Conservation (phyloP, 1,140 invertebrate genomes). For the Drosophila rufa region DNA sequence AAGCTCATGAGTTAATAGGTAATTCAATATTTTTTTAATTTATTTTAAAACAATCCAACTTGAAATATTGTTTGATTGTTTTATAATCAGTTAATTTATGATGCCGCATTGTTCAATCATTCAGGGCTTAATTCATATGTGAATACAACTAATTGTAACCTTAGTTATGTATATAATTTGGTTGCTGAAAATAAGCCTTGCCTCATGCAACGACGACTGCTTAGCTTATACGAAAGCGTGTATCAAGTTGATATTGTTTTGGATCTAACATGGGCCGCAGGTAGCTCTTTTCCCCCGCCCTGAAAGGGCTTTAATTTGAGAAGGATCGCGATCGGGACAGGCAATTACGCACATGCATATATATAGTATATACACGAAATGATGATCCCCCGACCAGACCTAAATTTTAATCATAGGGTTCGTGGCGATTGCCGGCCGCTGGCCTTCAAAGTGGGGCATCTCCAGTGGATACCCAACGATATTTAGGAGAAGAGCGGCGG, state of each 20-base stretch:
- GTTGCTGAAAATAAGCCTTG: slow-evolving; percentile 3
- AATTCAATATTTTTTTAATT: too few species aligned
- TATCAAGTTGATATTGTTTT: slow-evolving; percentile 28
- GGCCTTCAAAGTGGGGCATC: slow-evolving; percentile 69
- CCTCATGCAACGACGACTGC: neutral
- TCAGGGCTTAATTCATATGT: neutral
- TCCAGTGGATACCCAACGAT: neutral
- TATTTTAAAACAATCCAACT: too few species aligned
- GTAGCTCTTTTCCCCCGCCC: slow-evolving; percentile 17
- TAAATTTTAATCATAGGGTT: slow-evolving; percentile 78
- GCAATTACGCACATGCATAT: slow-evolving; percentile 72
- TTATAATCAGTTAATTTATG: neutral
- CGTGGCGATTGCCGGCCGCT: slow-evolving; percentile 43
- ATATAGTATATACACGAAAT: slow-evolving; percentile 17
- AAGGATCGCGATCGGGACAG: slow-evolving; percentile 53
- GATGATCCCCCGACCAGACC: slow-evolving; percentile 38
- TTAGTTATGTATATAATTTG: slow-evolving; percentile 13
- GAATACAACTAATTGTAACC: slow-evolving; percentile 2
- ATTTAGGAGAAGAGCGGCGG: slow-evolving; percentile 1
- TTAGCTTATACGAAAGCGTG: slow-evolving; percentile 5
- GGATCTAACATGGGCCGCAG: slow-evolving; percentile 36
- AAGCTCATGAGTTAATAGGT: too few species aligned
- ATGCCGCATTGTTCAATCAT: neutral
- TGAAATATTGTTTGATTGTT: neutral
- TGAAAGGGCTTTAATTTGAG: slow-evolving; percentile 54